A percentile compares a stretch with the other conserved stretches of the same genome.
These are phyloP conservation scores for Macaca nemestrina DNA, from an alignment of 2,113 vertebrate genomes.

Conservation along the genomic window DNA sequence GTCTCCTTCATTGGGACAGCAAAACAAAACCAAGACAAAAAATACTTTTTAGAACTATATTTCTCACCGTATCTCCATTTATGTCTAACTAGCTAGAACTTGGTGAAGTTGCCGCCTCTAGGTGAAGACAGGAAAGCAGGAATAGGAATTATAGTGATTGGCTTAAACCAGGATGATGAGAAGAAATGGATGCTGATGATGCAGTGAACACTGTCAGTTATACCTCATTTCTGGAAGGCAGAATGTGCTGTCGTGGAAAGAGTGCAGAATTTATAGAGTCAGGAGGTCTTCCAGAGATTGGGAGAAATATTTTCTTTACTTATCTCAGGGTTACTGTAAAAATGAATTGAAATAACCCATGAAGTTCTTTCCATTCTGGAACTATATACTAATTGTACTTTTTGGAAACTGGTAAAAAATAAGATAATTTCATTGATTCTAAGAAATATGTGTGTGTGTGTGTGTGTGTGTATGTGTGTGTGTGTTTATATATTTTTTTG, in stretches of 20 bases:
- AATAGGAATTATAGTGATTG: not conserved
- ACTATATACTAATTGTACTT: not conserved
- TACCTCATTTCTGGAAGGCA: conserved; percentile 4
- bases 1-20: not conserved
- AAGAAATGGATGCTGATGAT: not conserved
- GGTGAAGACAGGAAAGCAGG: conserved; percentile 8
- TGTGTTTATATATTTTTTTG: not conserved
- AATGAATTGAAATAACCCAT: not conserved
- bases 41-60: not conserved
- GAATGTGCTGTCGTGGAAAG: not conserved
- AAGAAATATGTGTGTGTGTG: not conserved
- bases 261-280: not conserved
- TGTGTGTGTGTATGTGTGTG: no score
- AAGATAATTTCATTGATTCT: not conserved
- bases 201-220: not conserved
- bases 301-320: not conserved
- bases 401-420: not conserved
- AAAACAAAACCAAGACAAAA: not conserved
- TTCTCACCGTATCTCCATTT: not conserved
- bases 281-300: not conserved
- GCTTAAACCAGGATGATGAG: not conserved
- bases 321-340: not conserved
- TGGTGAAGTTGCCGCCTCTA: not conserved
- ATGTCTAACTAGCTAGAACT: not conserved
- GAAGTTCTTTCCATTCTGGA: conserved; percentile 12